Evolutionary conservation across 2,113 vertebrate species (phyloP).

Genomic region (Brienomyrus longianalis): DNA sequence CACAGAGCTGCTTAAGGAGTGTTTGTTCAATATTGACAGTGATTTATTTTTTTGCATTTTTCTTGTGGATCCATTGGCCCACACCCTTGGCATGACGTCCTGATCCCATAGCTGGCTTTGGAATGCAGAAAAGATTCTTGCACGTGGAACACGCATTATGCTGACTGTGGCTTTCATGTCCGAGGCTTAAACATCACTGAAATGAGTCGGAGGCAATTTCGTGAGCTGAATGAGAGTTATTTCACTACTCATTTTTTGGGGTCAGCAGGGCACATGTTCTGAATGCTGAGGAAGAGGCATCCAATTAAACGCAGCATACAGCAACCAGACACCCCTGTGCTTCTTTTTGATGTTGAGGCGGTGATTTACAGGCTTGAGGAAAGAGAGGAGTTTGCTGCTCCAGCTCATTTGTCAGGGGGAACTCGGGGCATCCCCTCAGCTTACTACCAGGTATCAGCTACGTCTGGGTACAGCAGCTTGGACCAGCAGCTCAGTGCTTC

Average conservation of each 20-base stretch:
- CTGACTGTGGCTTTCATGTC: background rate
- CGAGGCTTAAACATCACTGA: background rate
- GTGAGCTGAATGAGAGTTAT: background rate
- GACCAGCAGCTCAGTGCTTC: background rate
- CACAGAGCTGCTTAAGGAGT: background rate
- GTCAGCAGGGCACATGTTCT: background rate
- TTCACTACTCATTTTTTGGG: background rate
- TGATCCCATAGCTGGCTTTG: background rate
- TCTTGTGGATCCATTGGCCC: background rate
- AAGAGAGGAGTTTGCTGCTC: background rate
- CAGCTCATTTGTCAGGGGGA: background rate
- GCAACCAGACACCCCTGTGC: background rate
- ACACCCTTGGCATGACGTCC: background rate
- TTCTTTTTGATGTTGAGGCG: background rate
- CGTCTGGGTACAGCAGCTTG: background rate
- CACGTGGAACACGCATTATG: background rate
- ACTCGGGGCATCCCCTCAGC: background rate
- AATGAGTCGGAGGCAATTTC: background rate
- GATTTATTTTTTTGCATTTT: background rate
- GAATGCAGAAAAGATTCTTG: background rate
- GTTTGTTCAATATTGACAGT: background rate
- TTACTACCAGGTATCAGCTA: background rate
- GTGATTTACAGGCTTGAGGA: background rate
- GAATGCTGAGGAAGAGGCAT: background rate
- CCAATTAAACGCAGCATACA: background rate